These are phyloP conservation scores for Halichoerus grypus DNA, from an alignment of 2,113 vertebrate genomes.

Conservation along the genomic window DNA sequence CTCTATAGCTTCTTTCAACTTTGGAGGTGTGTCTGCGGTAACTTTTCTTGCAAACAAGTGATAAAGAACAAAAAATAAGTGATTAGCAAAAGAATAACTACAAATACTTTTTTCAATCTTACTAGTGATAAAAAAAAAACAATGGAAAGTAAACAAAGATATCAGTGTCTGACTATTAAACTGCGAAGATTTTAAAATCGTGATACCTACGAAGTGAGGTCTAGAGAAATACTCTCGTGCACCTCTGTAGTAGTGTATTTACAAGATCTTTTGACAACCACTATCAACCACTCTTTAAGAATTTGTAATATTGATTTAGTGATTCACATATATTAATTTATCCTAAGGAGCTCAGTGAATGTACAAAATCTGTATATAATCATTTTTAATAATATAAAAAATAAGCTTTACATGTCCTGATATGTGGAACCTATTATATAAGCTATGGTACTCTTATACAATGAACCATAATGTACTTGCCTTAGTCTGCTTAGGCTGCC, in stretches of 20 bases:
- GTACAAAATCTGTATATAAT: not conserved
- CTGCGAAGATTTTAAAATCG: not conserved
- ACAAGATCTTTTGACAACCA: not conserved
- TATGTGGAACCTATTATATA: not conserved
- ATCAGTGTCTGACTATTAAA: not conserved
- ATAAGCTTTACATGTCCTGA: not conserved
- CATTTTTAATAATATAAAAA: not conserved
- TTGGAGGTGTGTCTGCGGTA: not conserved
- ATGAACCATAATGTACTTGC: not conserved
- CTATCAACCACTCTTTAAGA: not conserved
- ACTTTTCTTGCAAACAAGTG: not conserved
- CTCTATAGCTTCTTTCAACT: not conserved
- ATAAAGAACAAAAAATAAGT: not conserved
- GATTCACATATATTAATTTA: not conserved
- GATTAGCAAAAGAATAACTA: not conserved
- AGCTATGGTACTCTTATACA: not conserved
- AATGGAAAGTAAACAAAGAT: not conserved
- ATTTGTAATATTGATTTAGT: not conserved
- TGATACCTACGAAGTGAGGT: not conserved
- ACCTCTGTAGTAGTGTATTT: not conserved
- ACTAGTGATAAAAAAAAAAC: not conserved
- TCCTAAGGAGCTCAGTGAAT: not conserved
- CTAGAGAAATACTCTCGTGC: not conserved
- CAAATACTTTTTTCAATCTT: not conserved
- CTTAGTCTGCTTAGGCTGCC: not conserved